Base-by-base conservation (phyloP, 2,113 vertebrate species). In the Solea solea region DNA sequence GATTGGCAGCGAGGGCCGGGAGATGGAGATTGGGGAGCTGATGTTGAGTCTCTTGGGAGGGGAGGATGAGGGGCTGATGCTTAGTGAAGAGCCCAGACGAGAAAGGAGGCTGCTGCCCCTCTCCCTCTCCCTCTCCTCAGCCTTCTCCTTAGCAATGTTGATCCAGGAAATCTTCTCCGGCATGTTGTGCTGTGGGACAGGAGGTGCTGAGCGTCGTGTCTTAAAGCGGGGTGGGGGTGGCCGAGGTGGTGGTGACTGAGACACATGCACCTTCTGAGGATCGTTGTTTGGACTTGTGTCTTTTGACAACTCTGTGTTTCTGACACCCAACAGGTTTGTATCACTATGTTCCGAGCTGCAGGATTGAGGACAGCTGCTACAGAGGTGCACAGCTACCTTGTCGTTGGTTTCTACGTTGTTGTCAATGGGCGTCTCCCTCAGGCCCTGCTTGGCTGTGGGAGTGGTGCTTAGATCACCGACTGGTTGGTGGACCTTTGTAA, bases 401-500 rank as follows among this genome's bases (percentile, higher is more conserved):
- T 15, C 39, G 59, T 42, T 45, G 13, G 16, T 56, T 51, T 60
- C 53, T 25, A 2, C 2, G 70, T 12, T 59, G 62, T 21, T 44
- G 12, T 14, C 27, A 16, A n/a, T 28, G 0, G 55, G 25, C 10
- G 74, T 64, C 27, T 73, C 69, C 48, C 1, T 61, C 42, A 5
- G 34, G 41, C 9, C 25, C 61, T 25, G 63, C 57, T 56, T 48
- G 57, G 40, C 65, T 63, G 56, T 51, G 77, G 50, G 42, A 11
- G 72, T 1, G 69, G 90, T 76, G 64, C 88, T 86, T 57, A 84
- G 80, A 64, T 87, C 86, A 25, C 87, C 70, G 69, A 94, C 93
- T 76, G 92, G 86, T 75, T 93, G 95, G 86, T 98, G 96, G 63
- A 96, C 94, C 93, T 96, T 95, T 48, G 96, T 86, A 89, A 99